Evolutionary conservation across 2,888 invertebrate species (phyloP), one percentile per base, ranked within the genome.

Genomic region (Apamea crenata): DNA sequence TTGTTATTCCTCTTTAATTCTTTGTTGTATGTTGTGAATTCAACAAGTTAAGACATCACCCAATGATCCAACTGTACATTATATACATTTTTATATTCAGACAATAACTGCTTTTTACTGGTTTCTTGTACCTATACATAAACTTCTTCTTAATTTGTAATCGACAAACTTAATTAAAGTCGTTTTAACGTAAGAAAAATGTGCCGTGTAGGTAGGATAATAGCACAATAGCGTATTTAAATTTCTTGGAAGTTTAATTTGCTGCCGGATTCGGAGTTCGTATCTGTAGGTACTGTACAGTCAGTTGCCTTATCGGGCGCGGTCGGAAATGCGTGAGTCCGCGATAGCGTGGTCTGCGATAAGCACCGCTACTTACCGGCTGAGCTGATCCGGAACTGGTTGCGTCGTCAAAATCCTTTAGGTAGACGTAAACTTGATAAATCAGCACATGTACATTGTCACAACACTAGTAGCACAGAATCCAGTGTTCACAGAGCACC

Each of bases 271-370:
- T 91, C 84, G 80, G 90, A 90, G 88, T 91, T 86, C 90, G 78
- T 93, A 93, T 93, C 91, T 91, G 89, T 92, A 91, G 91, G 92
- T 92, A 94, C 87, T 91, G 90, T 91, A 92, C 89, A 91, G 90
- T 91, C 91, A 88, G 87, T 86, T 87, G 93, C 93, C 94, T 96
- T 97, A 97, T 97, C 96, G 96, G 95, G 96, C 94, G 96, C 96
- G 96, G 96, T 96, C 96, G 96, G 96, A 96, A 97, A 96, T 97
- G 96, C 96, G 96, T 96, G 96, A 96, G 96, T 94, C 93, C 93
- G 94, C 96, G 96, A 96, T 96, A 97, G 95, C 96, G 95, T 95
- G 93, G 93, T 93, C 92, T 94, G 95, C 96, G 96, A 96, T 96
- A 96, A 96, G 96, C 95, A 95, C 95, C 94, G 95, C 95, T 96